A percentile compares a stretch with the other conserved stretches of the same genome.
These are phyloP conservation scores for Oryzias celebensis DNA, from an alignment of 2,113 vertebrate genomes.

Conservation along the genomic window DNA sequence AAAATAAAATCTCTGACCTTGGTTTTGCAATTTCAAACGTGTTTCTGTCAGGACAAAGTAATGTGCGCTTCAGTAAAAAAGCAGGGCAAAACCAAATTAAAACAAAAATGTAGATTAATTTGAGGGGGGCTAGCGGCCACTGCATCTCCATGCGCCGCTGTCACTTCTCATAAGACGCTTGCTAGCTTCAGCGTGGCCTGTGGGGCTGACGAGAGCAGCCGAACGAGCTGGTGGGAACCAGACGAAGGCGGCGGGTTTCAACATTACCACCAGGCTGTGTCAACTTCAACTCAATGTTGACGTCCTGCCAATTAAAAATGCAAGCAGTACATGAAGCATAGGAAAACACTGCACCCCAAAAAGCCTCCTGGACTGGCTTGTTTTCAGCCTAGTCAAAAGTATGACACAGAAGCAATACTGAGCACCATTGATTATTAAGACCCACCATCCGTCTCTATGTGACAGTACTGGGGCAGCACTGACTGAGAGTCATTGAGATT, in stretches of 20 bases:
- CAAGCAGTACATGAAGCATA: neutral
- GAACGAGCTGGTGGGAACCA: neutral
- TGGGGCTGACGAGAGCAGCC: too few relatives aligned
- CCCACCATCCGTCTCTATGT: constrained; percentile 56
- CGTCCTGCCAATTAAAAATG: too few relatives aligned
- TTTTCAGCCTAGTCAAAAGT: constrained; percentile 37
- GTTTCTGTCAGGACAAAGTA: neutral
- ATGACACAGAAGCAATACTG: constrained; percentile 49
- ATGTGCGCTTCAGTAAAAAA: neutral
- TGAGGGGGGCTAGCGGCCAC: neutral
- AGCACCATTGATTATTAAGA: constrained; percentile 63
- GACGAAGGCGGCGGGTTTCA: neutral
- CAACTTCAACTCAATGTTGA: too few relatives aligned
- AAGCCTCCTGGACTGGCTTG: constrained; percentile 15
- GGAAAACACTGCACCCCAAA: constrained; percentile 20
- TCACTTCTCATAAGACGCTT: neutral
- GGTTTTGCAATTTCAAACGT: neutral
- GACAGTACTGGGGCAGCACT: constrained; percentile 67
- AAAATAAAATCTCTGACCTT: neutral
- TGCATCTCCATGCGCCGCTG: neutral
- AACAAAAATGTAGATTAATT: neutral
- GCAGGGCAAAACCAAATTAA: constrained; percentile 1
- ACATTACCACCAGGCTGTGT: neutral
- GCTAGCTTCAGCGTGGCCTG: neutral
- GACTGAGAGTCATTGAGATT: constrained; percentile 24